Conservation (phyloP, 2,888 invertebrate species). For the Pheosia gnoma region DNA sequence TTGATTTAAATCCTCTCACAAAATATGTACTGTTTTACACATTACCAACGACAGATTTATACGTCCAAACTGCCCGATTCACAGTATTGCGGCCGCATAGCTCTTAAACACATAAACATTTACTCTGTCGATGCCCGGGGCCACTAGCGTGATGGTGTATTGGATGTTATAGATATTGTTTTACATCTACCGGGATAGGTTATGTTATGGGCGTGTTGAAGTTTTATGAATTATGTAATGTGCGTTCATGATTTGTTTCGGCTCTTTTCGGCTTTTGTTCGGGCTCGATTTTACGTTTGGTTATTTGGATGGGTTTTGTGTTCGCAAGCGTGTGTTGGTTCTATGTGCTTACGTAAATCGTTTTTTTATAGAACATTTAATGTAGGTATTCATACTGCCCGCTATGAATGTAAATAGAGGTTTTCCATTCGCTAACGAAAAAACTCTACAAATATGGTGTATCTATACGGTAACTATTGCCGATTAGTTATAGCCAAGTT, state of each 20-base stretch:
- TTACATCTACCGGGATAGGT: conserved; percentile 32
- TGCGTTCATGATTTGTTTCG: conserved; percentile 8
- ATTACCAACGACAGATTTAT: conserved; percentile 73
- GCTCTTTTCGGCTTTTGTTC: no score
- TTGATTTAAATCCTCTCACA: conserved; percentile 73
- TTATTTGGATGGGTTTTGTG: no score
- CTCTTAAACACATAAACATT: conserved; percentile 69
- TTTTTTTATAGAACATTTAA: no score
- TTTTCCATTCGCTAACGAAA: no score
- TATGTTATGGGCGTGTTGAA: conserved; percentile 45
- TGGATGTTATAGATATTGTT: conserved; percentile 38
- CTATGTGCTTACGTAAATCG: no score
- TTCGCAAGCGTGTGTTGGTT: no score
- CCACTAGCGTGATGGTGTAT: conserved; percentile 28
- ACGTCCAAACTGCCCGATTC: conserved; percentile 63
- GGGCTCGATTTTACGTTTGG: no score
- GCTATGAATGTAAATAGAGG: no score
- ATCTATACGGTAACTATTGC: no score
- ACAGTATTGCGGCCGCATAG: conserved; percentile 57
- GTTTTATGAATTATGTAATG: conserved; percentile 39
- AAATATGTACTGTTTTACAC: conserved; percentile 78
- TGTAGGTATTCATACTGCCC: no score
- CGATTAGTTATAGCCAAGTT: no score
- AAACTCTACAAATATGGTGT: no score
- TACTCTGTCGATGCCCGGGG: conserved; percentile 37